Evolutionary conservation across 2,113 vertebrate species (phyloP).

Genomic region (Rhinogobius similis): DNA sequence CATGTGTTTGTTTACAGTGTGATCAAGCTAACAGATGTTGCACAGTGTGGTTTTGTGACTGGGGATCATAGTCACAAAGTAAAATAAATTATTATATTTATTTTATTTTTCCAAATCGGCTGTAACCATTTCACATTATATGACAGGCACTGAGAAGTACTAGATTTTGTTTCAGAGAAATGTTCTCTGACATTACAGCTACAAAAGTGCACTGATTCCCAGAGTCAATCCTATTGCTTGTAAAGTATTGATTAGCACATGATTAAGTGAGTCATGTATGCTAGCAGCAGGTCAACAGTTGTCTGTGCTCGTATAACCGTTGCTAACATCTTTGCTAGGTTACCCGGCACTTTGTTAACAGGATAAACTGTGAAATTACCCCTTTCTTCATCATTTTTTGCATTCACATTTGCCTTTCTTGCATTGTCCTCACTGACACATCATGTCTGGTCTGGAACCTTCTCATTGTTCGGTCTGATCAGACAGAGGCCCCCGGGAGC

Average conservation of each 20-base stretch:
- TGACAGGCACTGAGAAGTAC: not conserved
- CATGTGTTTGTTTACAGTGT: not conserved
- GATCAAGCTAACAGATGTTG: not conserved
- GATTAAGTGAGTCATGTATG: not conserved
- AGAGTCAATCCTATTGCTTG: no score
- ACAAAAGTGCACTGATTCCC: no score
- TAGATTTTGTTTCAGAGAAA: no score
- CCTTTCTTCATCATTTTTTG: no score
- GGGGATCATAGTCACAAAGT: not conserved
- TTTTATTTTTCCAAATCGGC: not conserved
- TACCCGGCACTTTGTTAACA: not conserved
- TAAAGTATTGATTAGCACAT: no score
- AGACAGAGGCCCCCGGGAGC: conserved; percentile 14
- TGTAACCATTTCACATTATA: not conserved
- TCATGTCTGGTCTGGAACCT: conserved; percentile 12
- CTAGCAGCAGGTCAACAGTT: not conserved
- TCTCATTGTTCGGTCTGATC: conserved; percentile 29
- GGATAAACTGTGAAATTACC: no score
- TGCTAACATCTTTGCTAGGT: not conserved
- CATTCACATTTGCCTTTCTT: not conserved
- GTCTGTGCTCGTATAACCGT: not conserved
- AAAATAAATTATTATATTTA: no score
- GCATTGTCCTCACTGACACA: not conserved
- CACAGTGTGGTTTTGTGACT: not conserved
- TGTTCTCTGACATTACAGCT: no score